Evolutionary conservation across 2,113 vertebrate genomes (phyloP), one percentile per base, ranked within the genome.

Genomic region (Tachysurus fulvidraco): DNA sequence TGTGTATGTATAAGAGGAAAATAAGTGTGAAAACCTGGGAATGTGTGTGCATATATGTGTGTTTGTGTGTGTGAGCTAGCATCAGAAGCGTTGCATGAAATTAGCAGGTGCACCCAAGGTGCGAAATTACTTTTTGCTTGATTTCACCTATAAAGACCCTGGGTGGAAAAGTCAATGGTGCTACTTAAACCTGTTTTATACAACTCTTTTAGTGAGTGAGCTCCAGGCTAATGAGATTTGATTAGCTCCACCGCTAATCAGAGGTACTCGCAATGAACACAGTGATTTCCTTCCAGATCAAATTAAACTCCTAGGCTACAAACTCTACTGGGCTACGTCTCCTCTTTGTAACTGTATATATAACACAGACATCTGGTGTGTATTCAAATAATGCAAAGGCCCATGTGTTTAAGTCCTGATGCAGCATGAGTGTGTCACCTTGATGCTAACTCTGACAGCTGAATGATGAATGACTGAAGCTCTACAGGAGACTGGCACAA

Each of bases 401-500:
- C 52, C 55, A 28, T 8, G 46, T 52, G 57, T 78, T 36, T 36
- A 10, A 19, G 74, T 62, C 84, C 57, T 85, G 59, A 62, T 19
- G 57, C 9, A 85, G 57, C 9, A 4, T 1, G 44, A 30, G 46
- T 25, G 30, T 46, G 44, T 87, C 86, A 87, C 86, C 86, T 87
- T 83, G 44, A 65, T 50, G 3, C 36, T 62, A 41, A 41, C 57
- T 64, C 86, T 67, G 86, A 83, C 81, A 28, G 81, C 81, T 65
- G 28, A 64, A 76, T 83, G 86, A 83, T 87, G 52, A 87, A 87
- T 57, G 81, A 62, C 71, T 23, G 21, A 83, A 55, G 80, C 81
- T 78, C 50, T 60, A 44, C 14, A 21, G 57, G 44, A 50, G 28
- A 83, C 16, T 54, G n/a, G 17, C 55, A 77, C 21, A 23, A 65